Base-by-base conservation (phyloP, 92 coral and sea anemone species). In the Pocillopora meandrina region DNA sequence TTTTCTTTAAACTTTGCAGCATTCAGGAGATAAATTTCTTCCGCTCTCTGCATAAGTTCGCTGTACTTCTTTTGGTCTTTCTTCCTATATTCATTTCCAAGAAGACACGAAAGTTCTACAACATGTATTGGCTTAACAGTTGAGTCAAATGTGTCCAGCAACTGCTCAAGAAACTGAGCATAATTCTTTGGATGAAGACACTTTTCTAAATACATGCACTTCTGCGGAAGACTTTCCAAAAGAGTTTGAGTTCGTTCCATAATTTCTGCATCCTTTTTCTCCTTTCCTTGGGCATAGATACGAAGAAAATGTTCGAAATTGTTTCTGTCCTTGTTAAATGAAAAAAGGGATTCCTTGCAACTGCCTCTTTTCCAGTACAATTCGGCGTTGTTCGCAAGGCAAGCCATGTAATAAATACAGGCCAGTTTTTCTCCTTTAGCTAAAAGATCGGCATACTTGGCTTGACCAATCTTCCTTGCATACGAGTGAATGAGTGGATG, bases 101-200 rank as follows among this genome's bases (percentile, higher is more conserved):
- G 87, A 13, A 75, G 79, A 42, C 87, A 87, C 61, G 75, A 73
- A 15, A 76, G 83, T 60, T 68, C 86, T n/a, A 87, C 87, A 2
- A 16, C 15, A 52, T 12, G 79, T n/a, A 82, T 72, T 12, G 72
- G 35, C 2, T 76, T 67, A 9, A 20, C 16, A 33, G 36, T 42
- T 67, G 75, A 35, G 11, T 72, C 71, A 42, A 75, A 60, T 12
- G 42, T 58, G 21, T 66, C 1, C 5, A 87, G 57, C 1, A 87
- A 5, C 34, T 55, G 16, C 9, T 64, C 26, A 35, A 87, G 68
- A n/a, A 70, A 31, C 18, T 31, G 12, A 36, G 47, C 21, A n/a
- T 76, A 87, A 11, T 68, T 18, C 15, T 70, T 76, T 15, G 87
- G 87, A 4, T 33, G 72, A 60, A 82, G 34, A 47, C 90, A 87